Evolutionary conservation across 2,797 vertebrate species (phyloP), one percentile per base, ranked within the genome.

Genomic region (Gymnoscopelus microlampas): DNA sequence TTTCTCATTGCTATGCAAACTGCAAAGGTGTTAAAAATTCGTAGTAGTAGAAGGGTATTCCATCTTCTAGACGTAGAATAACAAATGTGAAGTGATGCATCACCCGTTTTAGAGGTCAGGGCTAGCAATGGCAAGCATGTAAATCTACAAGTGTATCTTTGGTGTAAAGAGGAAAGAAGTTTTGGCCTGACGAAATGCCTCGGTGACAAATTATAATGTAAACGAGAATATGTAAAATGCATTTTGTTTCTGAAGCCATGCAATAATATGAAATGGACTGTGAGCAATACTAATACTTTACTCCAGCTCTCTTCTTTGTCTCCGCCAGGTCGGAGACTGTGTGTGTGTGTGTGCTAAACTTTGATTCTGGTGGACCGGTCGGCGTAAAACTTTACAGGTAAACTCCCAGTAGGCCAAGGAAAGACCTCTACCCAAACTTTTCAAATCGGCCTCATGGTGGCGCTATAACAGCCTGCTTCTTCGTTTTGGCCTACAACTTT

Each of bases 41-140:
- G 24, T 50, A 32, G 48, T 53, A 10, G 62, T 63, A 8, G 58
- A 14, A 47, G 13, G 51, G 57, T 47, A 32, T 61, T 83, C 63
- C 4, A 70, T 81, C 71, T 74, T 74, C 51, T 60, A 65, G 73
- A 83, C 70, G 65, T 66, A 58, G 50, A 56, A 87, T 67, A 80
- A 83, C 80, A 81, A 61, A 53, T 66, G 39, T 26, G 26, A 1
- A 29, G 53, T 73, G 68, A 81, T 78, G 73, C 39, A 83, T 84
- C 53, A 68, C 62, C 44, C 44, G 26, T 54, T 49, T 60, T n/a
- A 39, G 53, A 59, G 15, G 39, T 12, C 57, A 51, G 5, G 23
- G 57, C 61, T 64, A 66, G 53, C 35, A 51, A 13, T 3, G 15
- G 70, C 53, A 48, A 57, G 63, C n/a, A 4, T 24, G 23, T 61